These are phyloP conservation scores for Argyrosomus japonicus DNA, from an alignment of 2,113 vertebrate genomes.

Conservation along the genomic window DNA sequence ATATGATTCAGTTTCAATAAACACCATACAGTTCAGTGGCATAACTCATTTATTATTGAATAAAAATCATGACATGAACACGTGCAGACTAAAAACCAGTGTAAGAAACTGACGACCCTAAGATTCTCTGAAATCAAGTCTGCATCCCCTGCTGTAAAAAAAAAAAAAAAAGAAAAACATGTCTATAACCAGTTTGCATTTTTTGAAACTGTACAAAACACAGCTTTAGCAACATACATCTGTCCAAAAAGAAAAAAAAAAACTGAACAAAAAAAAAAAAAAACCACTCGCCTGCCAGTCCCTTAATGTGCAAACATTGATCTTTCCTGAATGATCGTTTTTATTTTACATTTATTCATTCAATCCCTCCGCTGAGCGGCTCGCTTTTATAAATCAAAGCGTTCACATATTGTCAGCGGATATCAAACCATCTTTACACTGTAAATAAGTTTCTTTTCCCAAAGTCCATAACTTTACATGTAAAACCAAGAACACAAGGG, in stretches of 20 bases:
- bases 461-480: slow-evolving; percentile 82
- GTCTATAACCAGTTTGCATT: slow-evolving; percentile 83
- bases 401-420: slow-evolving; percentile 82
- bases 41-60: slow-evolving; percentile 85
- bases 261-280: slow-evolving; percentile 75
- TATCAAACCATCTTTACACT: slow-evolving; percentile 84
- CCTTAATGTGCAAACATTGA: slow-evolving; percentile 89
- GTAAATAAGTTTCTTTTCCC: slow-evolving; percentile 82
- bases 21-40: slow-evolving; percentile 41
- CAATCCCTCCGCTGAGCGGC: slow-evolving; percentile 69
- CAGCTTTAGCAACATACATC: slow-evolving; percentile 83
- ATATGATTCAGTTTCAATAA: background rate
- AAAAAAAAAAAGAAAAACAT: slow-evolving; percentile 75
- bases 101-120: slow-evolving; percentile 91
- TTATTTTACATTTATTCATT: slow-evolving; percentile 74
- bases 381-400: slow-evolving; percentile 89
- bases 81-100: slow-evolving; percentile 99
- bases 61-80: slow-evolving; percentile 94
- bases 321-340: slow-evolving; percentile 78
- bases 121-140: slow-evolving; percentile 89
- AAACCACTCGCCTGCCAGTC: slow-evolving; percentile 74
- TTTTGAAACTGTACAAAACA: slow-evolving; percentile 86
- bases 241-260: slow-evolving; percentile 62
- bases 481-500: slow-evolving; percentile 68
- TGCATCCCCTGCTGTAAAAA: slow-evolving; percentile 91